Evolutionary conservation across 1,140 invertebrate species (phyloP), one percentile per base, ranked within the genome.

Genomic region (Penaeus chinensis): DNA sequence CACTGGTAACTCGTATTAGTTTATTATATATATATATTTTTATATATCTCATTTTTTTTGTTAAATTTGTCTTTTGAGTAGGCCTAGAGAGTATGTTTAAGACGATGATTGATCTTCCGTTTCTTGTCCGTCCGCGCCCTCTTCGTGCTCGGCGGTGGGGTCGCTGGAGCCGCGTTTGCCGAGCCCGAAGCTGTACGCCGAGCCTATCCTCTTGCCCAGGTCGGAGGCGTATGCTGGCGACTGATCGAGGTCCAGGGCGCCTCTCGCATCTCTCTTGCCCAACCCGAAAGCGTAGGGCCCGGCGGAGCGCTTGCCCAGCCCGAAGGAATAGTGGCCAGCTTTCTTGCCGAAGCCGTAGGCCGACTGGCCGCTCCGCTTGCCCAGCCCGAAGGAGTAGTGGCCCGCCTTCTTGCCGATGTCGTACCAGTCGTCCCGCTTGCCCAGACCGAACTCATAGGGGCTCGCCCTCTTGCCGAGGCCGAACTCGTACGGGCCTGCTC

Each of bases 331-430:
- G 18, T 62, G 82, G 54, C 54, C 54, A 8, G 54, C 54, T 54
- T 54, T 54, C 54, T 54, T 54, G 16, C 54, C 54, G 54, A 54
- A 54, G 54, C 54, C 54, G 54, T 54, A 54, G 10, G 54, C 5
- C 10, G 54, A 54, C 54, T 54, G 54, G 16, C 54, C 54, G 63
- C 62, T 62, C 5, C 82, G 54, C 82, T 84, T 84, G 27, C 82
- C 82, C 24, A 84, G 65, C 37, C 82, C 82, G 54, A 84, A 84
- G 16, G 82, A 62, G 27, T 84, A 84, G 61, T 62, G 82, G 82
- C 71, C 82, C 13, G 62, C 27, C 82, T 84, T 84, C 54, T 54
- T 54, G 54, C 54, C 54, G 16, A 54, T 54, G 54, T 54, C 54
- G 54, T 54, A 54, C 54, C 54, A 54, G 54, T 54, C 54, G 8